Evolutionary conservation across 2,797 vertebrate genomes (phyloP), one percentile per base, ranked within the genome.

Genomic region (Eidolon dupreanum): DNA sequence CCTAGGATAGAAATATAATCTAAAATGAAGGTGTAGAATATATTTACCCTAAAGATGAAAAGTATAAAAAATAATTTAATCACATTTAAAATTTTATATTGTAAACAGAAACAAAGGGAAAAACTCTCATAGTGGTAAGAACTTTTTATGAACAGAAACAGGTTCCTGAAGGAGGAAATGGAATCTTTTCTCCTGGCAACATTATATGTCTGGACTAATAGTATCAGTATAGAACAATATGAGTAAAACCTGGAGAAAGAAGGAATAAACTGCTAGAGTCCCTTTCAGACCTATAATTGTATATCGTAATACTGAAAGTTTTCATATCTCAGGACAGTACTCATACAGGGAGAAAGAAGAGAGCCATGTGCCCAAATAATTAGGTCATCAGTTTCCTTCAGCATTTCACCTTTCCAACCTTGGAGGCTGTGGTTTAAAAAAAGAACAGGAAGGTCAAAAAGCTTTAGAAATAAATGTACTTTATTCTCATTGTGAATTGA

Each of bases 151-250:
- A 96, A 85, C n/a, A 71, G 9, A 87, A 85, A 71, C 9, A 78
- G 31, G n/a, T 87, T 95, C 41, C 41, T 74, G n/a, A 91, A 57
- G 36, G 75, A 92, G 28, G 81, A 96, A 95, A 82, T 94, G 74
- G 74, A 78, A 81, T 92, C 20, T 70, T 79, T 94, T 77, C 2
- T 53, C 31, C 24, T 49, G 65, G 65, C 81, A 87, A 92, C 28
- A 93, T 84, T 87, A 77, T 93, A 84, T 90, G 43, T n/a, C 70
- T 61, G 38, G 70, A 51, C 41, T 77, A 84, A 85, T 70, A 77
- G 46, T 36, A 57, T 93, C 53, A 24, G 5, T 38, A 36, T 31
- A 57, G 31, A 70, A 81, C 57, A 7, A 74, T 53, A 41, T 17
- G 24, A 70, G n/a, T 68, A 68, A 88, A 95, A 53, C 6, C 51